Evolutionary conservation across 2,113 vertebrate genomes (phyloP), one percentile per base, ranked within the genome.

Genomic region (Neolamprologus hecqui): DNA sequence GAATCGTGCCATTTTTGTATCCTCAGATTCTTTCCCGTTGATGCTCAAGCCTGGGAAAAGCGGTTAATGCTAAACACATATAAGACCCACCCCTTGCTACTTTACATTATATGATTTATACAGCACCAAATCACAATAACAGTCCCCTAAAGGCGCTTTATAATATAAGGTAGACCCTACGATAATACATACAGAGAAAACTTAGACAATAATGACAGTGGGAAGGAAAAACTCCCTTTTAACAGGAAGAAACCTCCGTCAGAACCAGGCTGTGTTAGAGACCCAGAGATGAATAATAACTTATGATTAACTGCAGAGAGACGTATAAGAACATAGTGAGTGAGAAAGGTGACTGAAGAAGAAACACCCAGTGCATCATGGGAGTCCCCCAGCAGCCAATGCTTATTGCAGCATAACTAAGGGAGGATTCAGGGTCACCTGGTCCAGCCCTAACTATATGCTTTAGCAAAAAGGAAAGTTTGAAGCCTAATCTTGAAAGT

Each of bases 321-420:
- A 12, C 1, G 2, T n/a, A 65, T n/a, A 7, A 65, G 17, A 0
- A 63, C 9, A 7, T 63, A n/a, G 17, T 12, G 31, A 65, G 31
- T 65, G 58, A 63, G 58, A 63, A 63, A 63, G 28, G 31, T 35
- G 17, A 60, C 14, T 60, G 58, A 7, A 63, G 15, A 63, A 19
- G 28, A 63, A 63, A n/a, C 10, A 65, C 10, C 1, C 60, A 37
- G 0, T 65, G 60, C 60, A 65, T 65, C 31, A 65, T 65, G 60
- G 60, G 31, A 60, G 0, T 60, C 26, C 57, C 5, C 57, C 2
- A 0, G 57, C 26, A 60, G 26, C 26, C 57, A 0, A 58, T 0
- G 1, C 0, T 0, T 58, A 60, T 10, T 17, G 8, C 26, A 60
- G 57, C 57, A 60, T 31, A 10, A 31, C 26, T 58, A 65, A n/a